Evolutionary conservation across 2,888 invertebrate species (phyloP).

Genomic region (Thymelicus lineola): DNA sequence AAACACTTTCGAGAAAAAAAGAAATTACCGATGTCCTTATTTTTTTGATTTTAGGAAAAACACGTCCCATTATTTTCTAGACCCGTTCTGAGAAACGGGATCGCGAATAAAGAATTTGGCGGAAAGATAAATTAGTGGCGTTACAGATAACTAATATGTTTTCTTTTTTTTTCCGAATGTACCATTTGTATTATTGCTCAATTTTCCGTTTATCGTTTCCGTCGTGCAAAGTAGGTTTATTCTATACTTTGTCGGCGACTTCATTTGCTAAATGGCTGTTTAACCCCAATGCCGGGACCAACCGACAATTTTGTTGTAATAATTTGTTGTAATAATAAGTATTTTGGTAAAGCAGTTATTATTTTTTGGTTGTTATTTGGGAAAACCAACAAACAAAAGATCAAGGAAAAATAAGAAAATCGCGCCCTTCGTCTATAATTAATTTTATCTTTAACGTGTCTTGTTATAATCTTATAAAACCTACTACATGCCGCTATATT

Average conservation of each 20-base stretch:
- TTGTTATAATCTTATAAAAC: no score
- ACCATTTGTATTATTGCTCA: constrained; percentile 21
- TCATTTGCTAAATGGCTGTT: not conserved
- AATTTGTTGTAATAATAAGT: no score
- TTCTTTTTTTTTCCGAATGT: constrained; percentile 17
- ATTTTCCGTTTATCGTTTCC: constrained; percentile 14
- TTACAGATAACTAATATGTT: constrained; percentile 23
- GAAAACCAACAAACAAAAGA: no score
- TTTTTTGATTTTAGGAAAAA: constrained; percentile 16
- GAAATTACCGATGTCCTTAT: constrained; percentile 21
- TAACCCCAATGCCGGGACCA: not conserved
- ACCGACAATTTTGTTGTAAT: no score
- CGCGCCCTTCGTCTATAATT: no score
- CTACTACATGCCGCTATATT: no score
- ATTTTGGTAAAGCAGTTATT: no score
- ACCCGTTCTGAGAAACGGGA: constrained; percentile 11
- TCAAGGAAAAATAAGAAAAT: no score
- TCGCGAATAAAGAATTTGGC: constrained; percentile 30
- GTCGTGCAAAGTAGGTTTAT: not conserved
- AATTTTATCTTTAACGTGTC: no score
- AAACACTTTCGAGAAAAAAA: constrained; percentile 9
- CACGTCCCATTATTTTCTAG: constrained; percentile 3
- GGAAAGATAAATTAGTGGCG: constrained; percentile 32
- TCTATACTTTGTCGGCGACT: constrained; percentile 1
- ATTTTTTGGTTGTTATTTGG: no score